Evolutionary conservation across 1,140 invertebrate genomes (phyloP).

Genomic region (Hormaphis cornu): DNA sequence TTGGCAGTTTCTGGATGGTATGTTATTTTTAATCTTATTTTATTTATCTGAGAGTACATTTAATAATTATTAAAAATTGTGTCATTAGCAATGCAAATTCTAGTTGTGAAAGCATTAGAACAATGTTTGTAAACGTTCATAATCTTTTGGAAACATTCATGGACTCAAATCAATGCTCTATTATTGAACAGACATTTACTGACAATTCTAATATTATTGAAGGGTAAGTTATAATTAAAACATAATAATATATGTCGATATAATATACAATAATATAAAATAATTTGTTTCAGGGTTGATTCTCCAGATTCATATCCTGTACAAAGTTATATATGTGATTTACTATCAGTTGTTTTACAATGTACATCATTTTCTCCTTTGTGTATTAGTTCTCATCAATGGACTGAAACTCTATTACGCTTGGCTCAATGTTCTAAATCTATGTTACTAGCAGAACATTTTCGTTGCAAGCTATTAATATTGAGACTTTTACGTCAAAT

Average conservation of each 20-base stretch:
- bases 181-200: constrained; percentile 13
- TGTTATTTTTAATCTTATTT: background rate
- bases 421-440: constrained; percentile 22
- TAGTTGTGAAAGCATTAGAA: constrained; percentile 17
- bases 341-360: constrained; percentile 27
- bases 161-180: constrained; percentile 1
- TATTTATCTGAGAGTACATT: background rate
- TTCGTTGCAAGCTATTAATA: constrained; percentile 15
- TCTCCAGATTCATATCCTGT: constrained; percentile 6
- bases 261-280: background rate
- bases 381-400: constrained; percentile 15
- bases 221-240: background rate
- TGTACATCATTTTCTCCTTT: constrained; percentile 23
- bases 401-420: constrained; percentile 11
- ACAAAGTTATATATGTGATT: constrained; percentile 29
- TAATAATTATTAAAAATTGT: background rate
- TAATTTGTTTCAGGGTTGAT: background rate
- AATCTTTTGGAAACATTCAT: constrained; percentile 13
- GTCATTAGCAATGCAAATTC: background rate
- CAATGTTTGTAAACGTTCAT: constrained; percentile 14
- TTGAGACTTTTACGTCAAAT: constrained; percentile 23
- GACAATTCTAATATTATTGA: background rate
- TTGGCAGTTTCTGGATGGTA: constrained; percentile 20
- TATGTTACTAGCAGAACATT: constrained; percentile 9
- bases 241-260: background rate